Evolutionary conservation across 1,140 invertebrate genomes (phyloP).

Genomic region (Saccostrea glomerata): DNA sequence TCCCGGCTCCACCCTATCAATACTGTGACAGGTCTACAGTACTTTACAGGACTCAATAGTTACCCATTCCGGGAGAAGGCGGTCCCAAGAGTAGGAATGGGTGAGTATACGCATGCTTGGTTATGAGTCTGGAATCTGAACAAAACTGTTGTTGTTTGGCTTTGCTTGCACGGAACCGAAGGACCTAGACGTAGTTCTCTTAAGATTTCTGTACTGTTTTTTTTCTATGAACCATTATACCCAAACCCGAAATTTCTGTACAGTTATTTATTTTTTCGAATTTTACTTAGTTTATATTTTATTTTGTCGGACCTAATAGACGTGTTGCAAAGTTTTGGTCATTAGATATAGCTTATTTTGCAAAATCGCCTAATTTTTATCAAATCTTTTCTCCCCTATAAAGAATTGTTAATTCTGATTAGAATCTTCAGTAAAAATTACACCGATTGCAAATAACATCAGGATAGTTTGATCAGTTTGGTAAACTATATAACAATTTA

Average conservation of each 20-base stretch:
- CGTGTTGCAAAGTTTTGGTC: no score
- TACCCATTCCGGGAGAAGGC: constrained; percentile 74
- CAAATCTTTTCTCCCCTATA: no score
- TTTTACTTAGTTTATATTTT: neutral
- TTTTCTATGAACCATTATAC: neutral
- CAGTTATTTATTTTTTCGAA: neutral
- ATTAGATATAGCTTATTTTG: no score
- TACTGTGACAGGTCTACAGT: constrained; percentile 74
- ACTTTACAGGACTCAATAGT: constrained; percentile 73
- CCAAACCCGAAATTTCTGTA: neutral
- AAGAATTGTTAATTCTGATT: no score
- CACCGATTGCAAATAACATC: no score
- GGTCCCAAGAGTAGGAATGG: constrained; percentile 73
- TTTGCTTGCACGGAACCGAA: constrained; percentile 2
- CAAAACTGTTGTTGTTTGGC: constrained; percentile 17
- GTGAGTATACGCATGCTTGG: constrained; percentile 60
- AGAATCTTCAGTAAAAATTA: no score
- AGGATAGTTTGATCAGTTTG: no score
- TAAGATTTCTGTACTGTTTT: neutral
- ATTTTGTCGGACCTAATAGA: no score
- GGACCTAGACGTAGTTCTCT: neutral
- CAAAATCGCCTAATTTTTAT: no score
- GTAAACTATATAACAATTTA: no score
- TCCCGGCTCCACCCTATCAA: constrained; percentile 74
- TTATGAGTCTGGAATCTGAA: neutral